Percentiles rank a stretch among this genome's conserved stretches.
phyloP scores from a whole-genome alignment of 2,797 vertebrate species.

The Gymnoscopelus braueri region DNA sequence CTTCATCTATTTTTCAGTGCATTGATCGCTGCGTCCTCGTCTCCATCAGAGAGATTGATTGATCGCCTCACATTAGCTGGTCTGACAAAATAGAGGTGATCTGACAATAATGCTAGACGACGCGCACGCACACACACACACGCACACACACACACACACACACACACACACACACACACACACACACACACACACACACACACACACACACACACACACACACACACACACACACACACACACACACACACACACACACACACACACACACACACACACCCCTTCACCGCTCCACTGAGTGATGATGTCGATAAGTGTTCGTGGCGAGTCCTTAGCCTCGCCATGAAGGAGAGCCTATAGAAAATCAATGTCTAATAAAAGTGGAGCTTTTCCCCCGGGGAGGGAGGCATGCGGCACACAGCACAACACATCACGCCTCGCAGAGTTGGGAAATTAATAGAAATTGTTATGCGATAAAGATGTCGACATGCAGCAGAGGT shows the following conservation, averaged over 20 bases:
- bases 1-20: conserved; percentile 56
- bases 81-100: conserved; percentile 41
- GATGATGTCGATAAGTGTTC: conserved; percentile 69
- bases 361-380: conserved; percentile 78
- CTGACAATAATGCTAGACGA: conserved; percentile 27
- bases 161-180: no score
- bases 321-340: conserved; percentile 62
- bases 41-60: conserved; percentile 57
- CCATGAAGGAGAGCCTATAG: conserved; percentile 30
- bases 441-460: no score
- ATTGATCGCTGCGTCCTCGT: conserved; percentile 53
- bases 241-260: no score
- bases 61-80: conserved; percentile 62
- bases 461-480: no score
- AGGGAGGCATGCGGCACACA: conserved; percentile 16
- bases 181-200: no score
- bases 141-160: no score
- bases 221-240: no score
- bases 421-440: neutral
- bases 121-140: no score
- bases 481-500: no score
- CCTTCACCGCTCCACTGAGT: conserved; percentile 45
- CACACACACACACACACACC: neutral
- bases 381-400: conserved; percentile 46
- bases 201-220: no score